These are phyloP conservation scores for Haemorhous mexicanus DNA, from an alignment of 2,113 vertebrate species.

Conservation along the genomic window DNA sequence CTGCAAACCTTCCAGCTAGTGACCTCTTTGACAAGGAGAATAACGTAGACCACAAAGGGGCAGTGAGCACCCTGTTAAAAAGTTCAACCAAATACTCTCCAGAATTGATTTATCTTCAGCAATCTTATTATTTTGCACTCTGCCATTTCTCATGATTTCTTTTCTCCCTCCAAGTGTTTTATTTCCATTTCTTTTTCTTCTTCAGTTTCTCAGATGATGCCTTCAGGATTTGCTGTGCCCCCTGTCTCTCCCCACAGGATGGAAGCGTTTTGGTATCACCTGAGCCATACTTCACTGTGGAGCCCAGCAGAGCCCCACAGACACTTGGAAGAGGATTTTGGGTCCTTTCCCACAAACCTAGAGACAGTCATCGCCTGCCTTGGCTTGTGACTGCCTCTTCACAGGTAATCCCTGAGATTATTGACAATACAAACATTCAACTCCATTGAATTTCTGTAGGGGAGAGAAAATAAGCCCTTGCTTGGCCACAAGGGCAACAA, in stretches of 20 bases:
- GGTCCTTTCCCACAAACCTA: not conserved
- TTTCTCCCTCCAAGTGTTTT: not conserved
- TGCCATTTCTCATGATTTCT: not conserved
- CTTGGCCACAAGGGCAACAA: not conserved
- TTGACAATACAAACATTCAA: not conserved
- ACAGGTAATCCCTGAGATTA: not conserved
- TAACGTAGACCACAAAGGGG: not conserved
- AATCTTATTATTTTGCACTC: not conserved
- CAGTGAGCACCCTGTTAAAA: not conserved
- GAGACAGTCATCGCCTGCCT: rapidly evolving
- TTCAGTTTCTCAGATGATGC: not conserved
- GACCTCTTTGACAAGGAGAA: not conserved
- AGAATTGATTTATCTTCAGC: not conserved
- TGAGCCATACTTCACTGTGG: not conserved
- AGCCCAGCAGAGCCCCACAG: not conserved
- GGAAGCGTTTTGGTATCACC: not conserved
- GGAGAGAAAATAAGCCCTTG: not conserved
- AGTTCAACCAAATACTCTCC: not conserved
- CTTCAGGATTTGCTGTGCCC: not conserved
- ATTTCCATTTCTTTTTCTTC: not conserved
- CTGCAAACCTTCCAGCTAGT: not conserved
- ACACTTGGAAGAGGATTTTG: not conserved
- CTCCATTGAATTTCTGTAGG: not conserved
- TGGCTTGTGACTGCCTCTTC: not conserved
- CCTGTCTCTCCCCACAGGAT: rapidly evolving